phyloP scores from a whole-genome alignment of 2,113 vertebrate genomes.

The Lamprologus speciosus region DNA sequence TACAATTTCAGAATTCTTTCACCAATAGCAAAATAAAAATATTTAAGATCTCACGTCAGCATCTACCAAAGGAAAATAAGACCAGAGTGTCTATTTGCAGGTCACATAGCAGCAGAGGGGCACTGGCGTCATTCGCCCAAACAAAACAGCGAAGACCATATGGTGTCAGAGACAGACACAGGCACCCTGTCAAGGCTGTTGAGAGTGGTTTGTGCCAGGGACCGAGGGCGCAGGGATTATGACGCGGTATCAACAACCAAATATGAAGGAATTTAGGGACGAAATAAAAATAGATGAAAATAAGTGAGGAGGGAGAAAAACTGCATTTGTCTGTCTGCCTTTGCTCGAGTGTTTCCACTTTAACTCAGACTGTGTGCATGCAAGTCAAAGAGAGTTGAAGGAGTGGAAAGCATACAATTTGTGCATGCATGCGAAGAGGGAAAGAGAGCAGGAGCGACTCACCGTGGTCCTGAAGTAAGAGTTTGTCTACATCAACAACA shows the following conservation, averaged over 20 bases:
- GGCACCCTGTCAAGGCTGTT: not conserved
- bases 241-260: not conserved
- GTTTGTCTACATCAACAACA: not conserved
- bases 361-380: not conserved
- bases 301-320: not conserved
- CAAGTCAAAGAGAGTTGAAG: not conserved
- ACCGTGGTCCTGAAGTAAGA: constrained; percentile 26
- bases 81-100: constrained; percentile 15
- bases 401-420: constrained; percentile 5
- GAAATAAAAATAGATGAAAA: not conserved
- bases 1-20: not conserved
- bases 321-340: not conserved
- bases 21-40: not conserved
- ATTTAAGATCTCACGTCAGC: not conserved
- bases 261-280: not conserved
- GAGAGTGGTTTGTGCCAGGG: constrained; percentile 24
- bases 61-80: not conserved
- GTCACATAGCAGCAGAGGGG: constrained; percentile 24
- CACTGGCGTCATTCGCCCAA: constrained; percentile 10
- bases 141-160: constrained; percentile 55
- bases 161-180: constrained; percentile 40
- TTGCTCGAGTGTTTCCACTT: not conserved
- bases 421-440: not conserved
- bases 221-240: constrained; percentile 9
- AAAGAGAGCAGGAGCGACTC: not conserved